Evolutionary conservation across 2,113 vertebrate genomes (phyloP), one percentile per base, ranked within the genome.

Genomic region (Malurus melanocephalus): DNA sequence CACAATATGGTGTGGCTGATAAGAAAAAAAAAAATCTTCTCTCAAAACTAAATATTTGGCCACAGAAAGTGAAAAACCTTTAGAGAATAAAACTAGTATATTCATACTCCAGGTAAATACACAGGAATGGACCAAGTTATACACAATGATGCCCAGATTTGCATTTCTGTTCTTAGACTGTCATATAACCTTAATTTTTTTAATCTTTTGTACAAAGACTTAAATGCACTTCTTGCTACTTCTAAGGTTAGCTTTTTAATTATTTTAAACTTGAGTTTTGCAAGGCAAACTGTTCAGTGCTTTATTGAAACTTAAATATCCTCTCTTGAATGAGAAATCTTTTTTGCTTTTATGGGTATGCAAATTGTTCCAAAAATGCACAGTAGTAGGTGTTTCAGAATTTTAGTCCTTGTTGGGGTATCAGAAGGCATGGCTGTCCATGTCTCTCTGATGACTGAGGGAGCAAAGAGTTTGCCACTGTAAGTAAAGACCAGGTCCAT

Each of bases 361-460:
- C 19, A 56, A 68, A 30, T 45, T 61, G 11, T 82, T 89, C 42
- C 67, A 53, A 46, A 83, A 80, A 66, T 43, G 9, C 14, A 51
- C 18, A 38, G 1, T 10, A 68, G 13, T 46, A 16, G 6, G 2
- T 57, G 28, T 14, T 55, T 69, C 1, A 19, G 56, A 83, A 62
- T 74, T 66, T 35, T 55, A 51, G 8, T 40, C 3, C 30, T 43
- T 57, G 4, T 38, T 17, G 7, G 14, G 2, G 16, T 57, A 40
- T 48, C 26, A 66, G 38, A 8, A 85, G 27, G 7, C 23, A 42
- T 65, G 0, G 1, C 4, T 0, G 0, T n/a, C 66, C 72, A 15
- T 69, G 12, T 30, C 7, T 69, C 10, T 43, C 30, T 5, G 1
- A 52, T 28, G 16, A 22, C 11, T 30, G 24, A 11, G 27, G 28